Base-by-base conservation (phyloP, 2,888 invertebrate genomes). In the Vannuccia rotundouncinata region DNA sequence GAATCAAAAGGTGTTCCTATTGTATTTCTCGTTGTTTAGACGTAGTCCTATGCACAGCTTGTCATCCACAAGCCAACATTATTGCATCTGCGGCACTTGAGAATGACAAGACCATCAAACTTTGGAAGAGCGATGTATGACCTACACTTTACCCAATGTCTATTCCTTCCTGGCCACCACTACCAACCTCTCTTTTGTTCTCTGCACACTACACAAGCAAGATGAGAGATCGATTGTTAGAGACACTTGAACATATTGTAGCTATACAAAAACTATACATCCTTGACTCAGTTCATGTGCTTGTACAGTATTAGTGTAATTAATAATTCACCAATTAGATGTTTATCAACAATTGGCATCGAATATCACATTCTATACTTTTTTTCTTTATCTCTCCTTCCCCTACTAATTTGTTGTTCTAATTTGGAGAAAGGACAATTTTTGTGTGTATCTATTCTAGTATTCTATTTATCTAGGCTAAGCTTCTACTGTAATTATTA, bases 21-120 rank as follows among this genome's bases (percentile, higher is more conserved):
- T n/a, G n/a, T n/a, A n/a, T n/a, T n/a, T n/a, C n/a, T n/a, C n/a
- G n/a, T n/a, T n/a, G n/a, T 27, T 5, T 27, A 80, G 80, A 81
- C 81, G 93, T 93, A 13, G 99, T 99, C 10, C 90, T 99, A 29
- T 97, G 97, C 86, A 99, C 98, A 28, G 96, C 98, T 0, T 99
- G 99, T 89, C 99, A 99, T 89, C 99, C 99, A 81, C 95, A 95
- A 75, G 95, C 97, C 89, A 99, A 99, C 89, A 96, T 99, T 83
- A 98, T 99, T 84, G 99, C 98, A 0, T 99, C 99, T 0, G 98
- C 97, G 73, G 96, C 97, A 29, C 91, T 99, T 83, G 99, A 99
- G 89, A 95, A 95, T 86, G 99, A 99, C 89, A 97, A 96, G 90
- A 97, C 96, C 81, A 97, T 99, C 86, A 97, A 98, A 90, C 90